Evolutionary conservation across 2,888 invertebrate genomes (phyloP), one percentile per base, ranked within the genome.

Genomic region (Drosophila peninsularis): DNA sequence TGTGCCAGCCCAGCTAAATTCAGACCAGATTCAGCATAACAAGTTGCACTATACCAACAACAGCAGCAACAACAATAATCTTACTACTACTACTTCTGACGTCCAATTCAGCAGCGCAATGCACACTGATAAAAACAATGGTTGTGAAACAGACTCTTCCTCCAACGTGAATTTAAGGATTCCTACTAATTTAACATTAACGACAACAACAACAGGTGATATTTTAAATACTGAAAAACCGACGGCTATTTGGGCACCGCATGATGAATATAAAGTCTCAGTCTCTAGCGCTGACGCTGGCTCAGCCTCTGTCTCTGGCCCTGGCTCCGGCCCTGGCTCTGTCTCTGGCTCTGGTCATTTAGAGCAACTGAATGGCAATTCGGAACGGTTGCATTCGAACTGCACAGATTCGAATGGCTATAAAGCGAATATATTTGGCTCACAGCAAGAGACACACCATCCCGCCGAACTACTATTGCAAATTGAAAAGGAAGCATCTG

Each of bases 91-190:
- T 47, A 47, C 47, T 50, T 21, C 63, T 13, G 63, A 49, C 30
- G 57, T 63, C 36, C 64, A 62, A 32, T 77, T 60, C 17, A 53
- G 42, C 62, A 42, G 57, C 42, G 34, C 78, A 42, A 41, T 52
- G 49, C 36, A 60, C 61, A 80, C 67, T 55, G 66, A 81, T 45
- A 83, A 83, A 80, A 79, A 57, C 52, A 81, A 88, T 83, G 89
- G 87, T 88, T 85, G 88, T 85, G 87, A 60, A 71, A 83, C 61
- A 74, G 79, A 85, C 67, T 71, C 87, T 62, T 85, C 87, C 61
- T 83, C 81, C 47, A 81, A 62, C 42, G 74, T 75, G 78, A 87
- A 78, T 57, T 57, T 79, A 62, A 76, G 74, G 70, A 88, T 64
- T 78, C 71, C 86, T 85, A 81, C 62, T 75, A 89, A 78, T 58